Percentiles rank a stretch among this genome's conserved stretches.
phyloP scores from a whole-genome alignment of 30 jellyfish, hydroid and myxozoan genomes.

The Rhopilema esculentum region DNA sequence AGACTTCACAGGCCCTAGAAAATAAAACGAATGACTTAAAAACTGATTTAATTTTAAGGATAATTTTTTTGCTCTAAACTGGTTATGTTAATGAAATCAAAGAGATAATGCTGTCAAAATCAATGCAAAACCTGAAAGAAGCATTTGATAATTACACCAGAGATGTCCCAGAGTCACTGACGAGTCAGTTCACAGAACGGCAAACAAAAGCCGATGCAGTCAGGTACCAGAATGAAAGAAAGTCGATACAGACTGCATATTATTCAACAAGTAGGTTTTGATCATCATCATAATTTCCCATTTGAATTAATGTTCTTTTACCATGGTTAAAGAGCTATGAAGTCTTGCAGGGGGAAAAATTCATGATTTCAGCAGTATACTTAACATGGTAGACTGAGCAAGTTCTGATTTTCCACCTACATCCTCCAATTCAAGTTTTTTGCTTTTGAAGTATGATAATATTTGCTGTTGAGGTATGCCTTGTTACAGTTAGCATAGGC shows the following conservation, averaged over 20 bases:
- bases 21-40: neutral
- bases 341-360: constrained; percentile 13
- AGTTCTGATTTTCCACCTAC: constrained; percentile 3
- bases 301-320: neutral
- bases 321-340: neutral
- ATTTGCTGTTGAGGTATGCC: constrained; percentile 11
- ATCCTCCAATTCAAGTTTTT: neutral
- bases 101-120: neutral
- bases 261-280: constrained; percentile 17
- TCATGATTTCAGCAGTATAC: neutral
- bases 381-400: neutral
- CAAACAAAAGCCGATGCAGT: neutral
- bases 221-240: neutral
- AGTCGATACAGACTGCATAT: constrained; percentile 15
- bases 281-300: constrained; percentile 5
- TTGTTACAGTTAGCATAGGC: constrained; percentile 2
- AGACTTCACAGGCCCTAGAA: constrained; percentile 6
- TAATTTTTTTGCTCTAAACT: neutral
- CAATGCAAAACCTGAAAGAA: neutral
- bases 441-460: neutral
- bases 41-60: neutral
- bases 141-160: neutral
- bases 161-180: neutral
- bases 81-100: neutral
- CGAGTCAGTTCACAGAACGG: neutral